Percentiles rank a stretch among this genome's conserved stretches.
Evolutionary conservation across 1,140 invertebrate species (phyloP).

Genomic region (Platorchestia sp.): DNA sequence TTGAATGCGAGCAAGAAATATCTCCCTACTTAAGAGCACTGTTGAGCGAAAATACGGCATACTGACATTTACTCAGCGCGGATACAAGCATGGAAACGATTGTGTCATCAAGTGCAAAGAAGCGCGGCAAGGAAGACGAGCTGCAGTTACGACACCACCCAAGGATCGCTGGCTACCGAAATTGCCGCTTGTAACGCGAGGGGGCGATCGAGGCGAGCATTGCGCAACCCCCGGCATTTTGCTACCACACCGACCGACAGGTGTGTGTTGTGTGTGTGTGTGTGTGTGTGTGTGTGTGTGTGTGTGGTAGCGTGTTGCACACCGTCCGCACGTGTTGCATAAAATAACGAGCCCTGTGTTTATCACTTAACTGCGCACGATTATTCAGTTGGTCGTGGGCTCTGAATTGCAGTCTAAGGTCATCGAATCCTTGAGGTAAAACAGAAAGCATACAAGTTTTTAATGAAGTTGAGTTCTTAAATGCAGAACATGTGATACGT

Average conservation of each 20-base stretch:
- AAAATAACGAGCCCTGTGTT: neutral
- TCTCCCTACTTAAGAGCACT: neutral
- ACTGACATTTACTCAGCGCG: neutral
- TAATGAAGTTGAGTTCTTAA: neutral
- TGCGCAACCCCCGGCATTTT: neutral
- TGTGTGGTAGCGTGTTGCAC: too few relatives aligned
- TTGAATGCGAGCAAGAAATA: neutral
- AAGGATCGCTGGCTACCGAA: neutral
- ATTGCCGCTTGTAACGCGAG: neutral
- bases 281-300: too few relatives aligned
- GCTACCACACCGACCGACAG: neutral
- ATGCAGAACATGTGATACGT: too few relatives aligned
- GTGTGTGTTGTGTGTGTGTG: too few relatives aligned
- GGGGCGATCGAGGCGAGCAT: neutral
- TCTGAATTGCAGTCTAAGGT: neutral
- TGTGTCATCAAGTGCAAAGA: neutral
- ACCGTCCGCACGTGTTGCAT: neutral
- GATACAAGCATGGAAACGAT: neutral
- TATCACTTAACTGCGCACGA: neutral
- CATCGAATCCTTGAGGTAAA: neutral
- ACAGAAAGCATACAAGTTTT: neutral
- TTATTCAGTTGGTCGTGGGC: neutral
- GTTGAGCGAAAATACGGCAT: neutral
- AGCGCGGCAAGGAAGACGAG: neutral
- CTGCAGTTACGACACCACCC: neutral